A percentile compares a stretch with the other conserved stretches of the same genome.
These are phyloP conservation scores for Urocitellus parryii DNA, from an alignment of 2,113 vertebrate species.

Conservation along the genomic window DNA sequence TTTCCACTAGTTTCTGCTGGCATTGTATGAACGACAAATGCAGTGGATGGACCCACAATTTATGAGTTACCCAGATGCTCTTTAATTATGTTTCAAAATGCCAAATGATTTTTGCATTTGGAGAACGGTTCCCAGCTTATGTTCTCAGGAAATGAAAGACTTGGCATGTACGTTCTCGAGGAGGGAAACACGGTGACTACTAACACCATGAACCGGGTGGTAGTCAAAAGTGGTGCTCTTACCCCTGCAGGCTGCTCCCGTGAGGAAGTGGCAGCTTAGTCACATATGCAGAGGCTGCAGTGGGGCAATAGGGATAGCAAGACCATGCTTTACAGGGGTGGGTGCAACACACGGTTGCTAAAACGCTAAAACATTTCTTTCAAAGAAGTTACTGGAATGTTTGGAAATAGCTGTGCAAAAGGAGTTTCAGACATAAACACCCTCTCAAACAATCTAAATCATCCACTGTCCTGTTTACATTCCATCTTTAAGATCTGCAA, in stretches of 20 bases:
- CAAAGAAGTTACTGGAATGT: not conserved
- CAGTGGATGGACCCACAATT: slow-evolving; percentile 61
- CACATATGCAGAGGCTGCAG: not conserved
- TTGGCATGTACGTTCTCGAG: slow-evolving; percentile 29
- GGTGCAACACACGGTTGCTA: not conserved
- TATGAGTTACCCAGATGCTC: slow-evolving; percentile 68
- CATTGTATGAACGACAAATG: not conserved
- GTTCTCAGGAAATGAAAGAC: slow-evolving; percentile 69
- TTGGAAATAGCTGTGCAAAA: not conserved
- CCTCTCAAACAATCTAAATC: not conserved
- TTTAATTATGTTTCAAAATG: slow-evolving; percentile 70
- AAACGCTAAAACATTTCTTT: not conserved
- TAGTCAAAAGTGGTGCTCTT: not conserved
- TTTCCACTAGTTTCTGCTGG: not conserved
- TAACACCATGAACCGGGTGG: not conserved
- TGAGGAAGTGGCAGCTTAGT: not conserved
- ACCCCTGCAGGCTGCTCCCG: not conserved
- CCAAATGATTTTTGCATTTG: slow-evolving; percentile 71
- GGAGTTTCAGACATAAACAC: not conserved
- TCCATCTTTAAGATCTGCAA: not conserved
- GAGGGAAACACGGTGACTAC: not conserved
- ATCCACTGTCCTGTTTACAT: not conserved
- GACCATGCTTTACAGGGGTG: not conserved
- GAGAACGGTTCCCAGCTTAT: slow-evolving; percentile 63
- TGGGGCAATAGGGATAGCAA: rapidly evolving